Base-by-base conservation (phyloP, 2,797 vertebrate genomes). In the Anguilla obscura region DNA sequence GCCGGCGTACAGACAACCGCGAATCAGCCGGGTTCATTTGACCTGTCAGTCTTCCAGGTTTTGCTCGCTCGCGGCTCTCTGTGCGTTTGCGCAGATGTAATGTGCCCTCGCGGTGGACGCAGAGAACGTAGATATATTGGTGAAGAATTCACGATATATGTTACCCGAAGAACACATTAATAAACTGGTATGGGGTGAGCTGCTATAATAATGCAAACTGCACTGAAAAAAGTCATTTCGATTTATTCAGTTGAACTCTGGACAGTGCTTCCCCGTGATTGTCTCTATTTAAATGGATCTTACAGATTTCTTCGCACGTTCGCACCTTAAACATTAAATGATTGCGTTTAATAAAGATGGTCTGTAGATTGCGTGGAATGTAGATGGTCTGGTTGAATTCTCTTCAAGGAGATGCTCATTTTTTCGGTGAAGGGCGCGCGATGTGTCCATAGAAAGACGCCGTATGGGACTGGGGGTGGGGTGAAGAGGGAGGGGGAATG, bases 11-110 rank as follows among this genome's bases (percentile, higher is more conserved):
- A 56, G 48, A 86, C 45, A 36, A n/a, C 71, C 27, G 21, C 69
- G 52, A 48, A 87, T 60, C 84, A 85, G 16, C 27, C 27, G 71
- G 71, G 48, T 80, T 87, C 50, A 56, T 79, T 86, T 69, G 69
- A 86, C 56, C 40, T 58, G 54, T 85, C 52, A 33, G 16, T 85
- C 54, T 85, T 60, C 45, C 27, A 54, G 45, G 1, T 83, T 83
- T 50, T n/a, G 8, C 6, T 83, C 40, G 12, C 18, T 52, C 24
- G 40, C 8, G 12, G 52, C 52, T 50, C 24, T 52, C 74, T 79
- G 27, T 24, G 40, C 82, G 18, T 27, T 63, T n/a, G 21, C 18
- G 24, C n/a, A 54, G 52, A 36, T 36, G 36, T 30, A 30, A 30
- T 27, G 16, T 18, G 56, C 30, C 84, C 54, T 36, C n/a, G 30